Evolutionary conservation across 2,113 vertebrate genomes (phyloP), one percentile per base, ranked within the genome.

Genomic region (Aramus guarauna): DNA sequence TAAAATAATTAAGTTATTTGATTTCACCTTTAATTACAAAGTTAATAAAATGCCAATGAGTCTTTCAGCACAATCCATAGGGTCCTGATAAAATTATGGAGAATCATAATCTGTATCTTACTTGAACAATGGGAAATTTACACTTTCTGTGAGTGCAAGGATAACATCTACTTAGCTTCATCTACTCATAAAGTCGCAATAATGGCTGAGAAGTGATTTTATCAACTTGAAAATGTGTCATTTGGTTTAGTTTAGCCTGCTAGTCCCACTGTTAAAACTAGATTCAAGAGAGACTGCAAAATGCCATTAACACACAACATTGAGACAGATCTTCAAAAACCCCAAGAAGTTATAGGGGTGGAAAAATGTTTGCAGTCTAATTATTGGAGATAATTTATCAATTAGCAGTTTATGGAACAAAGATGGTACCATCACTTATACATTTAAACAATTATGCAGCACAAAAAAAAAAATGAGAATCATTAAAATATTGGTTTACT

Each of bases 11-110:
- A 96, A 87, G 85, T 66, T 91, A 63, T 92, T 92, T 94, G 41
- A 94, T 92, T 94, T 95, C 79, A 94, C 59, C 48, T 67, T 94
- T 89, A 95, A 96, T 94, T 91, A 96, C 79, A 79, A 90, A 94
- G 88, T 58, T 91, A 97, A 96, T 74, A 67, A 95, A 97, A 92
- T 62, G 88, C 53, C 90, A 94, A 55, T 89, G 79, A 92, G 9
- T 80, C 80, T 63, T 85, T 94, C 85, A 73, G 87, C 45, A 95
- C 63, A 87, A 86, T 76, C 81, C 80, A 92, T 63, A 78, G 72
- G 67, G 68, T 83, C 72, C 58, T 77, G 92, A 88, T 94, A 91
- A 84, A 69, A 52, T 59, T 80, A 71, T 5, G 7, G 34, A 84
- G 86, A 90, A 95, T 27, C 48, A 95, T 82, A 89, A 95, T 95